Evolutionary conservation across 2,888 invertebrate species (phyloP).

Genomic region (Hesperia comma): DNA sequence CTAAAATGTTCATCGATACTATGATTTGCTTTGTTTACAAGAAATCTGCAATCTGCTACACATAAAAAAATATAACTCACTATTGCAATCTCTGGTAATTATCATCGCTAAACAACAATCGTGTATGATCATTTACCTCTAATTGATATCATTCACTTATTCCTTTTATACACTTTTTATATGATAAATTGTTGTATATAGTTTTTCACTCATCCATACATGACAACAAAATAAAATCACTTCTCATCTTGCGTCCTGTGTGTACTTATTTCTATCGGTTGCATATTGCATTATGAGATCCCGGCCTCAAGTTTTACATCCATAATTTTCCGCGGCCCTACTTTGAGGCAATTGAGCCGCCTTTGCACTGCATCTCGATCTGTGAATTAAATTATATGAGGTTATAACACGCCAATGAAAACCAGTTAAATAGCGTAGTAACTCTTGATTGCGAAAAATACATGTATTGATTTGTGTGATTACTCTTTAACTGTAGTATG

Average conservation of each 20-base stretch:
- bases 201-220: slow-evolving; percentile 64
- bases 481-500: no score
- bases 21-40: slow-evolving; percentile 58
- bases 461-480: no score
- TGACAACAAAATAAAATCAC: slow-evolving; percentile 82
- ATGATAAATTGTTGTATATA: slow-evolving; percentile 44
- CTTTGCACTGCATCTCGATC: slow-evolving; percentile 99
- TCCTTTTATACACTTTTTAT: slow-evolving; percentile 72
- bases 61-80: slow-evolving; percentile 80
- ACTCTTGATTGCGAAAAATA: no score
- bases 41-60: slow-evolving; percentile 59
- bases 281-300: slow-evolving; percentile 78
- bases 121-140: slow-evolving; percentile 63
- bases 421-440: no score
- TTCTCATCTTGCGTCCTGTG: slow-evolving; percentile 71
- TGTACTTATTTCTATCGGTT: slow-evolving; percentile 64
- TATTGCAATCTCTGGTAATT: slow-evolving; percentile 78
- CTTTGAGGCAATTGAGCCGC: slow-evolving; percentile 86
- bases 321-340: slow-evolving; percentile 77
- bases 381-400: slow-evolving; percentile 59
- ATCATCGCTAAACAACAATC: slow-evolving; percentile 64
- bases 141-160: slow-evolving; percentile 72
- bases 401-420: no score
- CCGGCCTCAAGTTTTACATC: slow-evolving; percentile 79
- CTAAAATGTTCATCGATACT: slow-evolving; percentile 59